Evolutionary conservation across 2,888 invertebrate species (phyloP), one percentile per base, ranked within the genome.

Genomic region (Thecocarcelia acutangulata): DNA sequence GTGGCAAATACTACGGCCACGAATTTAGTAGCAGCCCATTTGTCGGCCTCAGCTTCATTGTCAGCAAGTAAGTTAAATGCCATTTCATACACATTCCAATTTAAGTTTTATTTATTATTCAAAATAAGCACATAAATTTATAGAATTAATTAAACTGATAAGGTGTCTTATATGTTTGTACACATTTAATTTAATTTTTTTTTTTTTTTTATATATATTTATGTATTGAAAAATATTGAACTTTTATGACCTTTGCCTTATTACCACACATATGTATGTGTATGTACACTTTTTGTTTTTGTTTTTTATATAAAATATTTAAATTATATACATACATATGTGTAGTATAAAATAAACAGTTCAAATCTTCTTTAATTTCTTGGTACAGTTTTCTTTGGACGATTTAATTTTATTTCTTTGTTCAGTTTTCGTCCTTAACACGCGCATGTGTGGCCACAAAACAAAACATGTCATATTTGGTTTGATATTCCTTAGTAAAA

Each of bases 21-120:
- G 40, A 84, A 84, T 80, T 83, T 84, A 75, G 83, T 84, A 54
- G 84, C 92, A 64, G 83, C 87, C 56, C 93, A 93, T 87, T 91
- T 94, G 61, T 93, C 94, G 79, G 94, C 95, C 54, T 93, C 95
- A 76, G 94, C 94, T 80, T 94, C 94, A 84, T 92, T 95, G 84
- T 92, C 94, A 87, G 94, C 94, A 90, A 93, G 95, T 95, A 91
- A 94, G 95, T 88, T 61, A 12, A 40, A 58, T 21, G 13, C 8
- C 17, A 37, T 37, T 17, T 54, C 13, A 72, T 15, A 64, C 37
- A 56, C 1, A 40, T 24, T 24, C n/a, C 37, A 37, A 40, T 19
- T 21, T 54, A 54, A 28, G 12, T 37, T 17, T 44, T 63, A 33
- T 64, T 56, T 72, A 4, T 42, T 21, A 37, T 42, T 70, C n/a